Percentiles rank a stretch among this genome's conserved stretches.
Evolutionary conservation across 2,888 invertebrate species (phyloP).

Genomic region (Minunthozetes semirufus): DNA sequence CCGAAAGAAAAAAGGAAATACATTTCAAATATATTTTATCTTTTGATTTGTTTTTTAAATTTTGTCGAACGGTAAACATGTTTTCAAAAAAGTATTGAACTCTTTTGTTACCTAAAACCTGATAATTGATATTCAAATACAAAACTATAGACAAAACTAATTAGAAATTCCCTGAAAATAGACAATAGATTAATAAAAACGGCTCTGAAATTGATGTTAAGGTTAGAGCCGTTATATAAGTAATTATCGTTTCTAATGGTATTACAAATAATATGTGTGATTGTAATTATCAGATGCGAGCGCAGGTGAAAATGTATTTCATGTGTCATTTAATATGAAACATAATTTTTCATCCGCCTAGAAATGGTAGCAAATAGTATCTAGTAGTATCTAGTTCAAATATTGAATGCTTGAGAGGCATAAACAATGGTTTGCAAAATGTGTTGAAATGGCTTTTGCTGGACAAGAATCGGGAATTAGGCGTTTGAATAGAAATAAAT

Average conservation of each 20-base stretch:
- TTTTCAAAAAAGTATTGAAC: no score
- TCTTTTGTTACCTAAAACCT: no score
- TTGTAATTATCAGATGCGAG: not conserved
- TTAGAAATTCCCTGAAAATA: no score
- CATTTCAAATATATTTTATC: no score
- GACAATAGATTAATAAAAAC: no score
- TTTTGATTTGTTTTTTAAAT: no score
- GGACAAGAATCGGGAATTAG: not conserved
- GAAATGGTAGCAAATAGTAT: not conserved
- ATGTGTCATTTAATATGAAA: not conserved
- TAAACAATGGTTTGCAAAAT: not conserved
- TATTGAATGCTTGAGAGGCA: not conserved
- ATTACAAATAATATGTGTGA: not conserved
- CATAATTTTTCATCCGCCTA: not conserved
- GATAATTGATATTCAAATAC: no score
- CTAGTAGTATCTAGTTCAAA: not conserved
- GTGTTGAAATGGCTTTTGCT: not conserved
- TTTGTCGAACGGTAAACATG: no score
- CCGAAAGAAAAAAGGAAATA: no score
- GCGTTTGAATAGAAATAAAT: not conserved
- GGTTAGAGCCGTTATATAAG: not conserved
- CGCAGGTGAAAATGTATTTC: conserved; percentile 14
- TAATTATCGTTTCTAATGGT: no score
- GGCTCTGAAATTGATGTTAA: no score
- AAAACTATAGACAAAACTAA: no score